Evolutionary conservation across 2,797 vertebrate species (phyloP).

Genomic region (Craterocephalus amniculus): DNA sequence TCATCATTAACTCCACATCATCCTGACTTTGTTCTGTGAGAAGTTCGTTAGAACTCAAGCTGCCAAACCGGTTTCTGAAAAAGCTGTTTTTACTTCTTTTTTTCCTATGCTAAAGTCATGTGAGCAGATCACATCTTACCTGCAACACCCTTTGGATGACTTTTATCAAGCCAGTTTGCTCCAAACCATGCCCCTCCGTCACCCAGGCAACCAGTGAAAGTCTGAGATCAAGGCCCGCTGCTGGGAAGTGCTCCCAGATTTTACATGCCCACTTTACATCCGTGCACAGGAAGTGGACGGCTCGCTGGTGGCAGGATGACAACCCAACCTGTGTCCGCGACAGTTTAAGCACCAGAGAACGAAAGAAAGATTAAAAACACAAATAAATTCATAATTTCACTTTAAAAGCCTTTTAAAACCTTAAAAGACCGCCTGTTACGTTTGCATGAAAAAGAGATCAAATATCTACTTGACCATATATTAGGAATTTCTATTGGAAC

Average conservation of each 20-base stretch:
- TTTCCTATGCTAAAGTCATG: background rate
- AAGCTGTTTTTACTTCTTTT: constrained; percentile 16
- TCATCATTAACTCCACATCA: constrained; percentile 40
- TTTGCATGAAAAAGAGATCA: too few relatives aligned
- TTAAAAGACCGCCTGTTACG: background rate
- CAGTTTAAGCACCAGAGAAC: background rate
- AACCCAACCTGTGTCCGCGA: constrained; percentile 82
- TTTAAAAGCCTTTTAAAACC: background rate
- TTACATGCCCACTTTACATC: constrained; percentile 59
- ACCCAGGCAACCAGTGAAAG: constrained; percentile 82
- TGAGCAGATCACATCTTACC: constrained; percentile 71
- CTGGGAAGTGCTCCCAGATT: constrained; percentile 76
- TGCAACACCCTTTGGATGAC: constrained; percentile 76
- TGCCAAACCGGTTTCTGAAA: constrained; percentile 32
- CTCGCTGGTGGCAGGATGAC: constrained; percentile 81
- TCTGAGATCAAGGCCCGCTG: constrained; percentile 66
- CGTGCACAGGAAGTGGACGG: constrained; percentile 79
- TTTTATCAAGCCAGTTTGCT: constrained; percentile 40
- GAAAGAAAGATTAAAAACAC: background rate
- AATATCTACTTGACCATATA: background rate
- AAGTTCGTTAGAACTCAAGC: constrained; percentile 20
- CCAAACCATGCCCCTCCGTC: constrained; percentile 51
- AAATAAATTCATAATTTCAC: background rate
- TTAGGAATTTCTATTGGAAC: background rate
- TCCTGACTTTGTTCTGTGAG: constrained; percentile 63